Conservation (phyloP, 2,888 invertebrate species). For the Plebejus anna region DNA sequence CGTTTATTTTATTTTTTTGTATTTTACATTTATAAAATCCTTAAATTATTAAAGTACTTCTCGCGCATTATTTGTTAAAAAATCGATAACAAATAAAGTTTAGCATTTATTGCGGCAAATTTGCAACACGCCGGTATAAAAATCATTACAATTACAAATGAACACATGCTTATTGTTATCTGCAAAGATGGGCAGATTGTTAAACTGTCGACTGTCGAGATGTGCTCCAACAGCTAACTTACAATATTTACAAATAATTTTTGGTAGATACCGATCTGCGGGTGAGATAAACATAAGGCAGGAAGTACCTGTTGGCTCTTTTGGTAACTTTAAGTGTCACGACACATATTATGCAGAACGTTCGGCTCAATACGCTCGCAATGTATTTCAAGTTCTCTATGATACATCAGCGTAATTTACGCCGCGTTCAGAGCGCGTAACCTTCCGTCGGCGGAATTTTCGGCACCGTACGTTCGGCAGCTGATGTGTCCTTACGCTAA, state of each 20-base stretch:
- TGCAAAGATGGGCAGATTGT: not conserved
- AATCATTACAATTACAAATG: conserved; percentile 23
- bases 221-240: not conserved
- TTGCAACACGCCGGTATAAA: not conserved
- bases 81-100: not conserved
- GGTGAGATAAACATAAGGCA: not conserved
- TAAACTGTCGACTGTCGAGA: conserved; percentile 6
- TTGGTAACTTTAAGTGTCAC: not conserved
- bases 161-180: conserved; percentile 12
- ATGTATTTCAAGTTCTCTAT: no score
- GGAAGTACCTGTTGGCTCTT: not conserved
- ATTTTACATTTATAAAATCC: conserved; percentile 12
- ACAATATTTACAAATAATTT: not conserved
- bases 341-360: no score
- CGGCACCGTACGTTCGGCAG: no score
- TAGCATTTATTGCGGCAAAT: not conserved
- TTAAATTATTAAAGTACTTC: not conserved
- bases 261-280: no score
- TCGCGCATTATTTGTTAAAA: not conserved
- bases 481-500: no score
- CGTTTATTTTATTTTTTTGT: conserved; percentile 26
- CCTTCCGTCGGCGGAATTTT: no score
- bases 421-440: no score
- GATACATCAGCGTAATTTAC: no score
- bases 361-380: no score